Percentiles rank a stretch among this genome's conserved stretches.
phyloP scores from a whole-genome alignment of 2,888 invertebrate genomes.

The Ophion slaviceki region DNA sequence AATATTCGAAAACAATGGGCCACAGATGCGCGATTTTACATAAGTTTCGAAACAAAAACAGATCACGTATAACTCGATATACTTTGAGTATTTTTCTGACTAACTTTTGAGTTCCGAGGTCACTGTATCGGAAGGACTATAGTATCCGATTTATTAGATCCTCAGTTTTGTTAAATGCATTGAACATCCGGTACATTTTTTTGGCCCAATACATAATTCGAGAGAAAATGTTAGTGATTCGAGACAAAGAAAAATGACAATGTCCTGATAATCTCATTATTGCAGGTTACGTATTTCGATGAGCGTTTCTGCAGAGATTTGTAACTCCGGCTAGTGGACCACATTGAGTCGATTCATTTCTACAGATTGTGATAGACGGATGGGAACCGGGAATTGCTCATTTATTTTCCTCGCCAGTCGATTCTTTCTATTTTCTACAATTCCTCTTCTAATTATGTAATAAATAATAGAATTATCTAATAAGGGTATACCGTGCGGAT shows the following conservation, averaged over 20 bases:
- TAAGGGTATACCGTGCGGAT: slow-evolving; percentile 34
- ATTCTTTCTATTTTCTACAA: slow-evolving; percentile 19
- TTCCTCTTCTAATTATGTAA: slow-evolving; percentile 27
- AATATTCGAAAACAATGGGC: too few species aligned
- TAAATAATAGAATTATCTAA: slow-evolving; percentile 36
- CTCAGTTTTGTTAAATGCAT: not conserved
- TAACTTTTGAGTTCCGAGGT: too few species aligned
- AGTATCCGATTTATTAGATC: too few species aligned
- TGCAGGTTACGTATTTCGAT: not conserved
- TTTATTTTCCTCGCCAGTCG: slow-evolving; percentile 14
- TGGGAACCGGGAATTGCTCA: not conserved
- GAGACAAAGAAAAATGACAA: not conserved
- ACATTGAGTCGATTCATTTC: slow-evolving; percentile 37
- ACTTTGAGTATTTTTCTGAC: too few species aligned
- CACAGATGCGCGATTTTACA: too few species aligned
- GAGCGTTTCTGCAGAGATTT: not conserved
- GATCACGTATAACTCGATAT: too few species aligned
- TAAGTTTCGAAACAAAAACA: too few species aligned
- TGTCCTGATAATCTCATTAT: not conserved
- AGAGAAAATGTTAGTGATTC: not conserved
- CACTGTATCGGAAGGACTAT: too few species aligned
- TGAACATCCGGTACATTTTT: not conserved
- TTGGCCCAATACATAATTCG: not conserved
- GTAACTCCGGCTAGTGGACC: slow-evolving; percentile 24
- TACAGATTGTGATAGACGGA: slow-evolving; percentile 41